Base-by-base conservation (phyloP, 1,140 invertebrate genomes). In the Drosophila setifemur region DNA sequence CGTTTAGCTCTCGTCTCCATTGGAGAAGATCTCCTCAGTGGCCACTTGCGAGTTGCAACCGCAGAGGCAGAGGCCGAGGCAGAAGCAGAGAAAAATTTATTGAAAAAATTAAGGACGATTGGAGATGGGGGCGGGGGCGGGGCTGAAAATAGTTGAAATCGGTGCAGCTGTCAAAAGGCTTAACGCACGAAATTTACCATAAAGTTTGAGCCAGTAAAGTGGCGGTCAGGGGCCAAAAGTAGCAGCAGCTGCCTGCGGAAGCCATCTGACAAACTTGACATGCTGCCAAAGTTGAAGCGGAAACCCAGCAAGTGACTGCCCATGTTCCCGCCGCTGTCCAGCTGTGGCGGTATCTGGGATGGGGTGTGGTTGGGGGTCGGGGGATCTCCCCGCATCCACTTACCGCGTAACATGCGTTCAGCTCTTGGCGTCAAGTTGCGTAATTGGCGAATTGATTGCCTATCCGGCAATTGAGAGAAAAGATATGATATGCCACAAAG, bases 361-460 rank as follows among this genome's bases (percentile, higher is more conserved):
- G n/a, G 23, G 45, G 29, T 25, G 21, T 28, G 4, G 7, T 29
- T 14, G 21, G 39, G 28, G 26, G 9, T 21, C 21, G 2, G 21
- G 5, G 5, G 5, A 2, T 3, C 21, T 21, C 16, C 11, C 21
- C 7, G 29, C 14, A 28, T 39, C 33, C 57, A 64, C 61, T 66
- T 66, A 64, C 19, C 43, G 12, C 57, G 40, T 64, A 14, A 40
- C 58, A 66, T 47, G 43, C 40, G 6, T 60, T 64, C 11, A 16
- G 11, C 43, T 40, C 14, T n/a, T n/a, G 28, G 16, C 39, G 35
- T 43, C 66, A 76, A 66, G 73, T 33, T 58, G 55, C 54, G 61
- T 86, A 86, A 86, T 85, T 85, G 79, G 43, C 37, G 54, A 85
- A 85, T 86, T 85, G 81, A 85, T 86, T 78, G 75, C 52, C 52